These are phyloP conservation scores for Callyntrura sp. DNA, from an alignment of 2,888 invertebrate genomes.

Conservation along the genomic window DNA sequence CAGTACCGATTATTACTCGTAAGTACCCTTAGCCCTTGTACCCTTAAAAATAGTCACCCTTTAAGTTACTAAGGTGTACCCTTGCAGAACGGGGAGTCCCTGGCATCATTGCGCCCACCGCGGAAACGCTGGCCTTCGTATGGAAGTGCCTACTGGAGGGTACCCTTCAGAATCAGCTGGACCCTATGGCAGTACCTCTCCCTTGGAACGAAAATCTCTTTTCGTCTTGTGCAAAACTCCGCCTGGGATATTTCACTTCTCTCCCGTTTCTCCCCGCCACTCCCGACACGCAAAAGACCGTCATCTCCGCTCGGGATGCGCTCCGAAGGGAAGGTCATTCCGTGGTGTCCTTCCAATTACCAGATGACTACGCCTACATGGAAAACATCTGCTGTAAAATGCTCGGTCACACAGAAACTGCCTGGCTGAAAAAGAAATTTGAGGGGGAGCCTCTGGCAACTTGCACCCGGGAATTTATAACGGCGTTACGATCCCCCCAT, in stretches of 20 bases:
- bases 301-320: conserved; percentile 47
- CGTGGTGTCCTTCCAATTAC: conserved; percentile 57
- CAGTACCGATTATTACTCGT: no score
- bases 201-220: conserved; percentile 84
- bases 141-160: conserved; percentile 83
- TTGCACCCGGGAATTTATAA: background rate
- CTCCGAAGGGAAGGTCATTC: conserved; percentile 35
- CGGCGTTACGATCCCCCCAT: no score
- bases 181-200: conserved; percentile 84
- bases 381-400: background rate
- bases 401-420: background rate
- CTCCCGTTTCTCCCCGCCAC: conserved; percentile 59
- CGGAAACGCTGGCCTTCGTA: conserved; percentile 84
- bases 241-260: conserved; percentile 64
- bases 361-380: no score
- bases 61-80: no score
- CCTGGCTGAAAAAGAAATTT: background rate
- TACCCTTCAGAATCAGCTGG: conserved; percentile 78
- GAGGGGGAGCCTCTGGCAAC: conserved; percentile 24
- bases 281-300: conserved; percentile 63
- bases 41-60: no score
- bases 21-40: no score
- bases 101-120: conserved; percentile 85
- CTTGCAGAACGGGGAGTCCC: no score
- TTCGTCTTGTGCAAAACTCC: conserved; percentile 6